Conservation (phyloP, 2,888 invertebrate species). For the Ceriagrion tenellum region DNA sequence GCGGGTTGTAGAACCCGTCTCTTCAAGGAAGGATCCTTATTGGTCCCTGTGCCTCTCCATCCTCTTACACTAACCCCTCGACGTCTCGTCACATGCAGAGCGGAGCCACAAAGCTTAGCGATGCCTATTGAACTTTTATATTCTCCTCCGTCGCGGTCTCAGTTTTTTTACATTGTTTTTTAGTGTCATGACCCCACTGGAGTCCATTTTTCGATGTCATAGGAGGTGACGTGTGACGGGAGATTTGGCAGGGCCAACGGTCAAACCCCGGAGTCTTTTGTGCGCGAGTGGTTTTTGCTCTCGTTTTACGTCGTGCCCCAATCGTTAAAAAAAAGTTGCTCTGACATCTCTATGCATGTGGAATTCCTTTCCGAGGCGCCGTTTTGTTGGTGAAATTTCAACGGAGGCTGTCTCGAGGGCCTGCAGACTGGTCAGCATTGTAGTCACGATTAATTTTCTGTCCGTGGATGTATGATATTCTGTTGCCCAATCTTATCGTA, state of each 20-base stretch:
- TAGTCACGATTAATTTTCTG: not conserved
- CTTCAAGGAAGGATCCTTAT: too few relatives aligned
- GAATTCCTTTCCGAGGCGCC: not conserved
- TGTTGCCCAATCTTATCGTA: not conserved
- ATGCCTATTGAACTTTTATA: too few relatives aligned
- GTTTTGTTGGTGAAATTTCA: not conserved
- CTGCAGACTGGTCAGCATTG: not conserved
- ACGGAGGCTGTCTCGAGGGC: not conserved
- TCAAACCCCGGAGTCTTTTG: not conserved
- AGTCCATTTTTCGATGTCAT: conserved; percentile 11
- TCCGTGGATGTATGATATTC: not conserved
- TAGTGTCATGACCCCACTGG: conserved; percentile 1
- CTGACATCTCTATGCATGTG: not conserved
- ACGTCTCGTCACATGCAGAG: too few relatives aligned
- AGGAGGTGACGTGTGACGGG: not conserved
- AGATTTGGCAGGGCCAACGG: conserved; percentile 36
- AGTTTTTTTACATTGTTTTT: not conserved
- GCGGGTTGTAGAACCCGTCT: too few relatives aligned
- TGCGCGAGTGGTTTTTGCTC: not conserved
- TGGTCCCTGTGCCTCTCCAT: too few relatives aligned
- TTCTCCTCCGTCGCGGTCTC: too few relatives aligned
- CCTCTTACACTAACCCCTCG: too few relatives aligned
- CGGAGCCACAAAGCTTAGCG: too few relatives aligned
- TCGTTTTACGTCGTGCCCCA: not conserved
- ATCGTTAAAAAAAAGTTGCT: not conserved